Base-by-base conservation (phyloP, 2,797 vertebrate genomes). In the Dipus sagitta region DNA sequence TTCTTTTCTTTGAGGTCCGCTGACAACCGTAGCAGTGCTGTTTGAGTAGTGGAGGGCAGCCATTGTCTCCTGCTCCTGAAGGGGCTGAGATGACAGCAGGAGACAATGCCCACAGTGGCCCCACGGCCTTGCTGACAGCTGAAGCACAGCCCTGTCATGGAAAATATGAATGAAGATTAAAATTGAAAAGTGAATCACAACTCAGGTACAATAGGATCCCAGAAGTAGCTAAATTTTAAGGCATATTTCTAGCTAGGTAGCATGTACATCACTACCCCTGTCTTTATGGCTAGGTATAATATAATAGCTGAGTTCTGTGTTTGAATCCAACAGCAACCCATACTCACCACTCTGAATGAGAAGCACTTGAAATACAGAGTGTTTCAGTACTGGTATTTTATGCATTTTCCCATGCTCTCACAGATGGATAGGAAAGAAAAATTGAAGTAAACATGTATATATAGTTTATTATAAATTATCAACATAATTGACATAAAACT, bases 271-370 rank as follows among this genome's bases (percentile, higher is more conserved):
- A 28, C 52, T 81, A n/a, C 5, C 9, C 15, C 26, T 4, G 76
- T 47, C n/a, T 83, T 75, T 79, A 52, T 62, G 72, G 34, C 4
- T 85, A 34, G 34, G 21, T 42, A 26, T 15, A 82, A 11, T 42
- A 26, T 15, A 82, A 11, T 76, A 24, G 9, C 15, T 74, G 24
- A 4, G 30, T 58, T 71, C 38, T 89, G 47, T 80, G 34, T 64
- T 93, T 64, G 68, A 79, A 38, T 26, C 64, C 68, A 38, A 74
- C 28, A 72, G 38, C 68, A 68, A 80, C 71, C n/a, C 20, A 60
- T 84, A 93, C 75, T 90, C 34, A 81, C 30, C 32, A 34, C 58
- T 86, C 74, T 89, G 32, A 95, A 85, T 26, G 18, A 81, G 93
- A 92, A 84, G 5, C 32, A 84, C 1, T 42, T 89, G 34, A 81